Conservation (phyloP, 2,888 invertebrate species). For the Salpingus planirostris region DNA sequence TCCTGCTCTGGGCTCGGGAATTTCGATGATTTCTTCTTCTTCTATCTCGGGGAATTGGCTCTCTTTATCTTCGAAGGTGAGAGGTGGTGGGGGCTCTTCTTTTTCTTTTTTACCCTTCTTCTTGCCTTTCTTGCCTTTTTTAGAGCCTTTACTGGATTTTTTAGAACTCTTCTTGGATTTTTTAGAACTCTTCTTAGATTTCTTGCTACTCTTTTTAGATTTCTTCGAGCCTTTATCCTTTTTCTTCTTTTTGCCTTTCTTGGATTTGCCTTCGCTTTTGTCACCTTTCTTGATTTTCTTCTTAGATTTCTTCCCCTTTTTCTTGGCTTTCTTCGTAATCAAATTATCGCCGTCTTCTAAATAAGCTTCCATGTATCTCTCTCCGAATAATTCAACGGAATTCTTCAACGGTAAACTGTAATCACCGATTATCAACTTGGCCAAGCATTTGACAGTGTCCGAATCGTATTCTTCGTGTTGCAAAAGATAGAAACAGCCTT, state of each 20-base stretch:
- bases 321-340: conserved; percentile 18
- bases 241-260: conserved; percentile 12
- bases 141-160: conserved; percentile 3
- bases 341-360: conserved; percentile 8
- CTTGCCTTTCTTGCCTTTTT: conserved; percentile 16
- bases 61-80: conserved; percentile 26
- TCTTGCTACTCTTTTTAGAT: conserved; percentile 11
- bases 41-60: conserved; percentile 31
- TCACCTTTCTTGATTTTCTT: conserved; percentile 9
- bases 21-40: conserved; percentile 19
- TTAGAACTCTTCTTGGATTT: conserved; percentile 3
- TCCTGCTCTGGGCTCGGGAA: conserved; percentile 26
- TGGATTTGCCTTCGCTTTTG: conserved; percentile 11
- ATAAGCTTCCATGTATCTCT: conserved; percentile 18
- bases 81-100: conserved; percentile 6
- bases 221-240: conserved; percentile 9
- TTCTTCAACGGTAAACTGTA: conserved; percentile 32
- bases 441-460: conserved; percentile 44
- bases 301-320: conserved; percentile 11
- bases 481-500: conserved; percentile 51
- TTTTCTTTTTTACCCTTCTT: conserved; percentile 13
- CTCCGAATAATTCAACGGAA: conserved; percentile 41
- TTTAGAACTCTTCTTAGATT: conserved; percentile 11
- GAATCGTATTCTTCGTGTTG: conserved; percentile 48
- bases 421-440: conserved; percentile 39